phyloP scores from a whole-genome alignment of 2,113 vertebrate species.

The Pelobates fuscus region DNA sequence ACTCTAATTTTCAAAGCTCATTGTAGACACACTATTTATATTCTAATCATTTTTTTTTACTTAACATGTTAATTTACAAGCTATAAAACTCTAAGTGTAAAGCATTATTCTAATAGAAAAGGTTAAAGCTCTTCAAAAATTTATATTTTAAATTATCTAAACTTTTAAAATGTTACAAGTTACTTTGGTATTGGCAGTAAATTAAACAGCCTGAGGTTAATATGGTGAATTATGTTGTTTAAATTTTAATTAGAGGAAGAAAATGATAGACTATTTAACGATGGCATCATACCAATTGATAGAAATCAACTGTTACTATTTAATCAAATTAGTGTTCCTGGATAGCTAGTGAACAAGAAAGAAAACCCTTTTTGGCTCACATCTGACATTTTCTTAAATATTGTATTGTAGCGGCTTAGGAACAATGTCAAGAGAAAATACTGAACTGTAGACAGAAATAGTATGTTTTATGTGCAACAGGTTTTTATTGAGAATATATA shows the following conservation, averaged over 20 bases:
- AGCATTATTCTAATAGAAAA: constrained; percentile 1
- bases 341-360: constrained; percentile 23
- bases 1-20: not conserved
- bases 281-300: constrained; percentile 48
- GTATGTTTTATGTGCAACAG: not conserved
- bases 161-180: constrained; percentile 23
- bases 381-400: constrained; percentile 29
- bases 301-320: constrained; percentile 39
- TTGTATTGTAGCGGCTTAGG: constrained; percentile 7
- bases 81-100: constrained; percentile 15
- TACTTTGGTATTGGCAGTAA: constrained; percentile 20
- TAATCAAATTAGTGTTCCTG: constrained; percentile 24
- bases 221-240: constrained; percentile 36
- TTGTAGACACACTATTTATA: not conserved
- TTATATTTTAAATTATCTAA: constrained; percentile 27
- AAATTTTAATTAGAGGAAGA: constrained; percentile 52
- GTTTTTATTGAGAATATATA: too few relatives aligned
- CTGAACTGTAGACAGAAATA: not conserved
- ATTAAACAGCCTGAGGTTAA: constrained; percentile 35
- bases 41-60: constrained; percentile 17
- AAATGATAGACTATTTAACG: constrained; percentile 56
- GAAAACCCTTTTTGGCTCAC: constrained; percentile 1
- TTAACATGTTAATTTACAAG: not conserved
- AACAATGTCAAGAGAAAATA: constrained; percentile 1
- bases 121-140: constrained; percentile 3